Evolutionary conservation across 1,140 invertebrate genomes (phyloP), one percentile per base, ranked within the genome.

Genomic region (Zaprionus taronus): DNA sequence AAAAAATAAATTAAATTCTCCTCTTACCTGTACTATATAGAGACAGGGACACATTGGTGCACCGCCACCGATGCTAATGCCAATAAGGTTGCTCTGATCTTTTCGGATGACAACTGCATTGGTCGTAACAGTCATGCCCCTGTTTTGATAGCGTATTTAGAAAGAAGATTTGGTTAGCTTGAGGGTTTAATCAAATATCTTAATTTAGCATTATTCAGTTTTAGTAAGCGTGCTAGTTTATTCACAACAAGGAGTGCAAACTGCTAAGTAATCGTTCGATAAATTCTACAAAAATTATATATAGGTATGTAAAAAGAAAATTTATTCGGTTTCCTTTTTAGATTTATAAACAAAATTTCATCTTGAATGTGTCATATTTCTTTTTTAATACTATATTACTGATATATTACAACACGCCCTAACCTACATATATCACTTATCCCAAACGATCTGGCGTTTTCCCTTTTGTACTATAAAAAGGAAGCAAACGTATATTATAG

Each of bases 91-190:
- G 93, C 97, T 97, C 60, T 96, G 95, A 93, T 99, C 98, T 94
- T 99, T 99, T 74, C 95, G 95, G 22, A 99, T 96, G 2, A 95
- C 95, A 0, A 99, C 96, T 90, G 96, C 97, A 24, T 98, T 98
- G n/a, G 98, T 99, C 12, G 98, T 99, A 26, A 99, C 96, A 41
- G 97, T 98, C 98, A 99, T 99, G 0, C 98, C 98, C 97, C 98
- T 99, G 94, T 38, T 72, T 14, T 38, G 6, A 66, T 53, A 51
- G 17, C 38, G 20, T n/a, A 15, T 24, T 31, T 47, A 1, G 1
- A 14, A 9, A 11, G 15, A 11, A 62, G 34, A 24, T 12, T 12
- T 14, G 6, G 17, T 22, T 12, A 51, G 47, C 11, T 6, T 12
- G 22, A 5, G 44, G 17, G 7, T 17, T 49, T 6, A 49, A 11